Evolutionary conservation across 2,113 vertebrate genomes (phyloP).

Genomic region (Seriola aureovittata): DNA sequence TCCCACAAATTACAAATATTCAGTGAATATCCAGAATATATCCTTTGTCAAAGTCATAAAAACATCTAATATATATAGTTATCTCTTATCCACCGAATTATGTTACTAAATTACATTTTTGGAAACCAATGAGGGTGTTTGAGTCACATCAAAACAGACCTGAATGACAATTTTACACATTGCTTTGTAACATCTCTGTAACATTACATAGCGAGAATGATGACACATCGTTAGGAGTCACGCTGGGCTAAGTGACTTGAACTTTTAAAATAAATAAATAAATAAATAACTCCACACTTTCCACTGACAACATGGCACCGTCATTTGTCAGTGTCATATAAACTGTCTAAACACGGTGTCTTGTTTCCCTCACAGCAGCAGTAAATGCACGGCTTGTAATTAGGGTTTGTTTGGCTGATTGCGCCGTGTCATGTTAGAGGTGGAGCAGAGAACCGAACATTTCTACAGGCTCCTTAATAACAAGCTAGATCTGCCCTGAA

Average conservation of each 20-base stretch:
- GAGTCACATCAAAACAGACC: background rate
- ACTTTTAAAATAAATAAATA: background rate
- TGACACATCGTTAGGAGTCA: background rate
- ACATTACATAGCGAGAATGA: background rate
- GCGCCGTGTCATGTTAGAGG: conserved; percentile 59
- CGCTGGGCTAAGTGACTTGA: background rate
- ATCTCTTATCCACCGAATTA: background rate
- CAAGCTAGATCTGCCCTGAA: conserved; percentile 51
- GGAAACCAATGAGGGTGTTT: background rate
- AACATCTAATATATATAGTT: background rate
- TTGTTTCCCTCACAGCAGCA: conserved; percentile 22
- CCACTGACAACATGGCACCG: conserved; percentile 34
- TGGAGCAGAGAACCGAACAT: conserved; percentile 57
- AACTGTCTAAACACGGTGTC: conserved; percentile 17
- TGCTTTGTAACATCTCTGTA: background rate
- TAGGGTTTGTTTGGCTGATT: conserved; percentile 61
- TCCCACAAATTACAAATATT: background rate
- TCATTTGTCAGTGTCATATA: conserved; percentile 17
- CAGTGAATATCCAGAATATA: background rate
- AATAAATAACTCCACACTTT: background rate
- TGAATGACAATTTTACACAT: background rate
- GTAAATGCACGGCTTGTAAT: conserved; percentile 36
- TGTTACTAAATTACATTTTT: background rate
- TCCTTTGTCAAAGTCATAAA: background rate
- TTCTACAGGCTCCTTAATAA: conserved; percentile 62